These are phyloP conservation scores for Conops quadrifasciatus DNA, from an alignment of 2,888 invertebrate genomes.

Conservation along the genomic window DNA sequence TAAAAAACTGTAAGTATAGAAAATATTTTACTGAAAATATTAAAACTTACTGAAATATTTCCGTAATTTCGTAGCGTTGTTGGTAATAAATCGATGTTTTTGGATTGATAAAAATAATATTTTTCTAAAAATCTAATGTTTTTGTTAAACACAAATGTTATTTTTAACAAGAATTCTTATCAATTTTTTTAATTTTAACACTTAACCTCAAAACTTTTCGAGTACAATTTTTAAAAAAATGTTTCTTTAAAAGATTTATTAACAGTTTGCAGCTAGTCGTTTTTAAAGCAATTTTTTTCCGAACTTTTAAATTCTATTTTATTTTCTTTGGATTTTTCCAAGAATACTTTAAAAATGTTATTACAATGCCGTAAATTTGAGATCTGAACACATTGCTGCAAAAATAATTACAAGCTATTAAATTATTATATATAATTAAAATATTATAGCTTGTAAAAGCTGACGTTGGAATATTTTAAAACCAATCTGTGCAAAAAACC, in stretches of 20 bases:
- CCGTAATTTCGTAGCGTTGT: too few relatives aligned
- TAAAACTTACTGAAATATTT: background rate
- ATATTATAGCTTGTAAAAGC: conserved; percentile 6
- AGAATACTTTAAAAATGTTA: background rate
- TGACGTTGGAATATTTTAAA: conserved; percentile 10
- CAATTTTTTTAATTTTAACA: background rate
- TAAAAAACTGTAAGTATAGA: too few relatives aligned
- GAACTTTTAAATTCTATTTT: background rate
- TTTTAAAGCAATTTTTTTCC: background rate
- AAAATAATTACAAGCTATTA: conserved; percentile 5
- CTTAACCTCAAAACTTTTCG: background rate
- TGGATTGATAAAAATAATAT: background rate
- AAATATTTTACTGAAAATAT: background rate
- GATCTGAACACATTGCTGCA: background rate
- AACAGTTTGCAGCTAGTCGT: too few relatives aligned
- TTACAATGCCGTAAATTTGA: background rate
- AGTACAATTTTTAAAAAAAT: background rate
- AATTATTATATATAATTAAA: background rate
- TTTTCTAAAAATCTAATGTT: background rate
- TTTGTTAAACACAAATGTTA: background rate
- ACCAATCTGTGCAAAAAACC: conserved; percentile 10
- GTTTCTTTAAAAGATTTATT: background rate
- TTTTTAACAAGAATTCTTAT: background rate
- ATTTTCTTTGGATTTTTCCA: background rate
- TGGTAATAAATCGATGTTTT: background rate